Percentiles rank a stretch among this genome's conserved stretches.
phyloP scores from a whole-genome alignment of 2,888 invertebrate genomes.

The Rhagonycha lutea region DNA sequence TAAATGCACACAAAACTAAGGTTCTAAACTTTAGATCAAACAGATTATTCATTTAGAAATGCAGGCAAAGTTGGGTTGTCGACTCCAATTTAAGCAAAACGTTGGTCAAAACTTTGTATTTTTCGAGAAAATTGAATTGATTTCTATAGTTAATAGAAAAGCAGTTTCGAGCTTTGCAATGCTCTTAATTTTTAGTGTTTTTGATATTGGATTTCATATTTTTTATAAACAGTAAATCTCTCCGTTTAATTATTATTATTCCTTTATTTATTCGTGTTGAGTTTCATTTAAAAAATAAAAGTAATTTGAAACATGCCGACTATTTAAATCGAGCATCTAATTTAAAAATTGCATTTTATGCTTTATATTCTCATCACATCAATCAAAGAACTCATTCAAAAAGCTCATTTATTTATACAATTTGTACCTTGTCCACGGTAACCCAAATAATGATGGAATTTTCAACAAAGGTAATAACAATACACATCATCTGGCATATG shows the following conservation, averaged over 20 bases:
- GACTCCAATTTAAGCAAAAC: background rate
- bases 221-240: background rate
- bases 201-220: background rate
- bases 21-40: background rate
- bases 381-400: constrained; percentile 4
- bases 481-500: constrained; percentile 12
- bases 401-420: constrained; percentile 7
- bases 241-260: background rate
- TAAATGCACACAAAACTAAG: background rate
- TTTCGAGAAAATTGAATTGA: background rate
- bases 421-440: constrained; percentile 12
- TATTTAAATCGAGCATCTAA: background rate
- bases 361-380: constrained; percentile 6
- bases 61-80: background rate
- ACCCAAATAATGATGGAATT: constrained; percentile 19
- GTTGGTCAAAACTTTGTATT: background rate
- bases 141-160: background rate
- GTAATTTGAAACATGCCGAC: background rate
- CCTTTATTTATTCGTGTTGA: background rate
- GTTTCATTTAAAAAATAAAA: background rate
- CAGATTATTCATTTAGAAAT: background rate
- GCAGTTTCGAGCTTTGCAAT: background rate
- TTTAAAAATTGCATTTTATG: background rate
- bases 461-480: constrained; percentile 14
- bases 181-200: background rate